These are phyloP conservation scores for Rousettus madagascariensis DNA, from an alignment of 2,797 vertebrate species.

Conservation along the genomic window DNA sequence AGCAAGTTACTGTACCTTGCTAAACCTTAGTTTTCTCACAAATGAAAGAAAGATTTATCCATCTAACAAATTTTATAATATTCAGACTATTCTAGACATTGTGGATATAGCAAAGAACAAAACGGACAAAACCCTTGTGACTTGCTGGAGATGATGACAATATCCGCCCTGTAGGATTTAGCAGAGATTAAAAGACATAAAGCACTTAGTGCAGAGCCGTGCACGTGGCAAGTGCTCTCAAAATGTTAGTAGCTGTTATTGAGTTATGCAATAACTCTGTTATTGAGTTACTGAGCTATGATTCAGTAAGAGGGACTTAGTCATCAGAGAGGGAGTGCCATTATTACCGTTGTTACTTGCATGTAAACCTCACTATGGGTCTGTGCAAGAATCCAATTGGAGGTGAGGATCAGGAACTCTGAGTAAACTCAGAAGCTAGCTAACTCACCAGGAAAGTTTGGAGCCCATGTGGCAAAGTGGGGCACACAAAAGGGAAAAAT, in stretches of 20 bases:
- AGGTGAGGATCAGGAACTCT: neutral
- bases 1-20: neutral
- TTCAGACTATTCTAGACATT: neutral
- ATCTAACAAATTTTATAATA: neutral
- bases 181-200: neutral
- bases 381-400: neutral
- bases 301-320: neutral
- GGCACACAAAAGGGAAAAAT: neutral
- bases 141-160: neutral
- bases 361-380: neutral
- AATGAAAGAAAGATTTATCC: neutral
- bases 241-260: neutral
- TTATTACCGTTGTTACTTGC: neutral
- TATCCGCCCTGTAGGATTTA: neutral
- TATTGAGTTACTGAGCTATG: too few species aligned
- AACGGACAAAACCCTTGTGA: neutral
- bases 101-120: neutral
- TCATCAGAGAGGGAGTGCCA: neutral
- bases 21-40: neutral
- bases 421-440: neutral
- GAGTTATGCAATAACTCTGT: neutral
- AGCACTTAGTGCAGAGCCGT: neutral
- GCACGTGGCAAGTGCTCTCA: neutral
- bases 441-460: neutral
- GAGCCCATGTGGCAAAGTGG: neutral